phyloP scores from a whole-genome alignment of 2,888 invertebrate species.

The Mythimna impura region DNA sequence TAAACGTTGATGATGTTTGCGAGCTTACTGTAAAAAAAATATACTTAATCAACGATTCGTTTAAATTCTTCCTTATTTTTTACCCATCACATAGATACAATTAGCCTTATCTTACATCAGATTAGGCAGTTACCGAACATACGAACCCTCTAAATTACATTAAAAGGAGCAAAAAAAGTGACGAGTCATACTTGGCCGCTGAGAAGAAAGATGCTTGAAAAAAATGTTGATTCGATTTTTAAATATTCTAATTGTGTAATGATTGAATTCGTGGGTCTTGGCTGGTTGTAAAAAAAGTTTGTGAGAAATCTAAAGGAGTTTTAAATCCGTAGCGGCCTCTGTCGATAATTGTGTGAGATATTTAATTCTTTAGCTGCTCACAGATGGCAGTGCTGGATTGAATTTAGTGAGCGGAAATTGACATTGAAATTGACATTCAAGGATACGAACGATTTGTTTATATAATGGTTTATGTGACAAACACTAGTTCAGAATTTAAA shows the following conservation, averaged over 20 bases:
- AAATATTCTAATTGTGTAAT: conserved; percentile 51
- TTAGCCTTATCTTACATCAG: conserved; percentile 76
- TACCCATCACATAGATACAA: conserved; percentile 67
- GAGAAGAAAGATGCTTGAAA: conserved; percentile 27
- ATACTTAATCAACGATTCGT: conserved; percentile 21
- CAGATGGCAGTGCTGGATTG: conserved; percentile 47
- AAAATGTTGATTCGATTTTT: conserved; percentile 52
- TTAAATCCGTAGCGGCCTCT: conserved; percentile 48
- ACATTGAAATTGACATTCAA: background rate
- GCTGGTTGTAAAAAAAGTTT: conserved; percentile 17
- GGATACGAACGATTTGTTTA: background rate
- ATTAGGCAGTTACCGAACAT: conserved; percentile 64
- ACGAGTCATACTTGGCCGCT: conserved; percentile 62
- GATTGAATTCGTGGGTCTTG: conserved; percentile 31
- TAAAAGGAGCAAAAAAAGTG: conserved; percentile 69
- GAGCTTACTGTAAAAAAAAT: background rate
- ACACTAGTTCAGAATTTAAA: no score
- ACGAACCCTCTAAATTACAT: conserved; percentile 72
- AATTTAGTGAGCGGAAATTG: background rate
- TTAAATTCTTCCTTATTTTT: conserved; percentile 45
- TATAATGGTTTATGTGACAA: no score
- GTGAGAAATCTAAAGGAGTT: background rate
- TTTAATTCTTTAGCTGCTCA: background rate
- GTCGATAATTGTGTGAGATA: background rate
- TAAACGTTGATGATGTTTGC: conserved; percentile 3